These are phyloP conservation scores for Hyperoplus lanceolatus DNA, from an alignment of 2,797 vertebrate species.

Conservation along the genomic window DNA sequence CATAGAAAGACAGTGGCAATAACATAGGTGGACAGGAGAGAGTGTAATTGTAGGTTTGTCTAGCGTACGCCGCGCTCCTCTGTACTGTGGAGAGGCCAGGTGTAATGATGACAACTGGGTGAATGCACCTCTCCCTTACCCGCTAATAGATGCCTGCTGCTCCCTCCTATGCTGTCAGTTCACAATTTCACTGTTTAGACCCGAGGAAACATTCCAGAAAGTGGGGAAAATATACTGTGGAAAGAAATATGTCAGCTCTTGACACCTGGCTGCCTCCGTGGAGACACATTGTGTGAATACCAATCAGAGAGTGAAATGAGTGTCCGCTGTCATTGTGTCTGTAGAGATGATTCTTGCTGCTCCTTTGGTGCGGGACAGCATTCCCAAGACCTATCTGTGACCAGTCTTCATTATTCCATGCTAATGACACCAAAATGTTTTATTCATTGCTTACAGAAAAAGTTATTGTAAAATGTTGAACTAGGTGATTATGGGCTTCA, in stretches of 20 bases:
- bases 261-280: constrained; percentile 56
- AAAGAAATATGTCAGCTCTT: constrained; percentile 66
- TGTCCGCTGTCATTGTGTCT: constrained; percentile 44
- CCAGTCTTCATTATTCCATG: constrained; percentile 47
- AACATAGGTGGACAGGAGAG: no score
- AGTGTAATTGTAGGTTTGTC: no score
- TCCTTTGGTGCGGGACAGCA: constrained; percentile 38
- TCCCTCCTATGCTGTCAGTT: constrained; percentile 60
- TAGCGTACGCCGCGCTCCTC: neutral
- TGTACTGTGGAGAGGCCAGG: constrained; percentile 66
- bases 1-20: no score
- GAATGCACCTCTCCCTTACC: constrained; percentile 55
- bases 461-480: constrained; percentile 2
- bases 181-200: constrained; percentile 51
- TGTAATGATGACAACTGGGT: constrained; percentile 70
- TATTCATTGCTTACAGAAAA: constrained; percentile 2
- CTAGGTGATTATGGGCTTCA: neutral
- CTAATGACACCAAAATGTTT: constrained; percentile 32
- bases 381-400: constrained; percentile 38
- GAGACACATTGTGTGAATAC: constrained; percentile 63
- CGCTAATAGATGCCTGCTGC: constrained; percentile 61
- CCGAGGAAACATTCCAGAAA: constrained; percentile 47
- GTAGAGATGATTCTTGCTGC: constrained; percentile 28
- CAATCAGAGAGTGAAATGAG: constrained; percentile 61
- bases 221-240: constrained; percentile 48